Evolutionary conservation across 1,140 invertebrate genomes (phyloP).

Genomic region (Scaptodrosophila lebanonensis): DNA sequence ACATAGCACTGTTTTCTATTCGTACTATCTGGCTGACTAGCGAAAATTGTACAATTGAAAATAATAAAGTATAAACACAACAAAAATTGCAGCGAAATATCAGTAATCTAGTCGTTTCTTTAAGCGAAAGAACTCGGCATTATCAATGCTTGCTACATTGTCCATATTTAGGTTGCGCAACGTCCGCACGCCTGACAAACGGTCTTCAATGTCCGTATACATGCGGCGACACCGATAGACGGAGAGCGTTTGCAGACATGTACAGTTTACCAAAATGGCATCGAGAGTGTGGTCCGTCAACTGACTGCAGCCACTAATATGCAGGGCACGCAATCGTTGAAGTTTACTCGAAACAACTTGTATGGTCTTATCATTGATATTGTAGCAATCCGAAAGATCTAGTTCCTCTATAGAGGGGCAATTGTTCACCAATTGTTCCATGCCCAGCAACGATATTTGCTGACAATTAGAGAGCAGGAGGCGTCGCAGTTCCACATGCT

Average conservation of each 20-base stretch:
- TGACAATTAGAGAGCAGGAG: slow-evolving; percentile 82
- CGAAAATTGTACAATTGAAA: slow-evolving; percentile 74
- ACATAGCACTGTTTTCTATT: no score
- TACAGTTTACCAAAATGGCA: slow-evolving; percentile 80
- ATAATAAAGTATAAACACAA: slow-evolving; percentile 70
- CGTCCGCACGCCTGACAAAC: slow-evolving; percentile 77
- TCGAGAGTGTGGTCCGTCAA: slow-evolving; percentile 82
- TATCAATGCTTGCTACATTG: slow-evolving; percentile 63
- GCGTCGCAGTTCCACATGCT: slow-evolving; percentile 80
- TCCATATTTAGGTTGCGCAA: slow-evolving; percentile 76
- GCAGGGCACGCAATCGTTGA: slow-evolving; percentile 80
- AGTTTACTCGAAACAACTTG: slow-evolving; percentile 80
- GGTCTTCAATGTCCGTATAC: slow-evolving; percentile 78
- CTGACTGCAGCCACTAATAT: slow-evolving; percentile 83
- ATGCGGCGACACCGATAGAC: slow-evolving; percentile 68
- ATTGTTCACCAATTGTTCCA: slow-evolving; percentile 81
- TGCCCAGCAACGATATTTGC: slow-evolving; percentile 82
- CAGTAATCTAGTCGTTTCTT: slow-evolving; percentile 75
- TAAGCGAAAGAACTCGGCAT: slow-evolving; percentile 63
- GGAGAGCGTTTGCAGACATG: slow-evolving; percentile 64
- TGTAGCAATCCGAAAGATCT: slow-evolving; percentile 82
- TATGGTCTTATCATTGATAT: slow-evolving; percentile 82
- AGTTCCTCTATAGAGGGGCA: slow-evolving; percentile 84
- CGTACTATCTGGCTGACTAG: slow-evolving; percentile 47
- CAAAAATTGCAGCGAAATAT: slow-evolving; percentile 72